Evolutionary conservation across 2,888 invertebrate species (phyloP), one percentile per base, ranked within the genome.

Genomic region (Deroplatys truncata): DNA sequence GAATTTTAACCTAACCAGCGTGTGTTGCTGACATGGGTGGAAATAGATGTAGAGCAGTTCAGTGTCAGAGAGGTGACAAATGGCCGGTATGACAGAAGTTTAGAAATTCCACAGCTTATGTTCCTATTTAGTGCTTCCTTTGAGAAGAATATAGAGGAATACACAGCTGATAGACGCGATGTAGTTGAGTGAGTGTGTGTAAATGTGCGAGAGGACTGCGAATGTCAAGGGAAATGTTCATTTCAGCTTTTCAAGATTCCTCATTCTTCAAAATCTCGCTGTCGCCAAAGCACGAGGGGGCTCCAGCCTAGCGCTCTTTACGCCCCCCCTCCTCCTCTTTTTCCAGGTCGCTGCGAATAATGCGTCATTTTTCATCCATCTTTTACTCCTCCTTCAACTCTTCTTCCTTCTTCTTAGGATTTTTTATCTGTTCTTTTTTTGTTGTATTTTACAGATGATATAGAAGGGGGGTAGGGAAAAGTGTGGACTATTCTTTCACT

Each of bases 331-430:
- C 84, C 89, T 84, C 88, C 90, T 85, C 84, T 86, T 86, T 72
- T 86, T 86, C 87, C 89, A 89, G 84, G 84, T 86, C 89, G 89
- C 72, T 84, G 83, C 84, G 90, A 90, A 90, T 90, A 90, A 90
- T 90, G 90, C 90, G 84, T 90, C 90, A 90, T 90, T 90, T 90
- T 90, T 90, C 90, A 90, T 90, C 90, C 89, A 84, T 88, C 89
- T 89, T 89, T 89, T 89, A 89, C 89, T 87, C 88, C 88, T 88
- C 49, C 90, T 86, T 90, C 56, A 72, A 72, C 83, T n/a, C 28
- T 84, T 56, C 88, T 88, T 87, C 87, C 82, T 87, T 43, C 89
- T 72, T 35, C 88, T 82, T 82, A 85, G 82, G 84, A n/a, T 84
- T 85, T 83, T 85, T 86, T 20, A 20, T 25, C 25, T 16, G 16